phyloP scores from a whole-genome alignment of 2,797 vertebrate genomes.

The Eulemur coronatus region DNA sequence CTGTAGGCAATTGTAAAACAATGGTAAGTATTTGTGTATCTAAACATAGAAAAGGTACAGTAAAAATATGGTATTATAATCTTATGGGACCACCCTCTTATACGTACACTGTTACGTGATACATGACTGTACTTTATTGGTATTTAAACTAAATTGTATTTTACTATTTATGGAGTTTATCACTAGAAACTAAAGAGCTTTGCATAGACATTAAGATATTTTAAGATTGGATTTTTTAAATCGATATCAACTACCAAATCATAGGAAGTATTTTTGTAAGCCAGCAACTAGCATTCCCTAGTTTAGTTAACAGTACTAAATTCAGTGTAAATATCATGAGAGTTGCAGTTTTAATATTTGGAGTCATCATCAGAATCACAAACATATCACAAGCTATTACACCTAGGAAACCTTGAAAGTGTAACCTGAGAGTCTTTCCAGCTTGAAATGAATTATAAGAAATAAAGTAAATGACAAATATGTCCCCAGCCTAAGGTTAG shows the following conservation, averaged over 20 bases:
- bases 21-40: background rate
- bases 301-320: background rate
- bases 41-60: background rate
- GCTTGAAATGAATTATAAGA: constrained; percentile 73
- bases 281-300: background rate
- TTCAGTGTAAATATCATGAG: constrained; percentile 15
- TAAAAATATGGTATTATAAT: background rate
- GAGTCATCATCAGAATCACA: constrained; percentile 40
- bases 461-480: constrained; percentile 54
- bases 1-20: background rate
- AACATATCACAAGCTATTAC: constrained; percentile 58
- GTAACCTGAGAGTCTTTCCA: constrained; percentile 67
- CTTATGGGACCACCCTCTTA: background rate
- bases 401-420: constrained; percentile 37
- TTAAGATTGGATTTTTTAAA: constrained; percentile 42
- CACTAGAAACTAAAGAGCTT: constrained; percentile 19
- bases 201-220: background rate
- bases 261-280: background rate
- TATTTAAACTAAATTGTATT: constrained; percentile 7
- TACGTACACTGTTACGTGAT: background rate
- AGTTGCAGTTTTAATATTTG: constrained; percentile 11
- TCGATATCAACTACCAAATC: background rate
- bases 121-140: background rate
- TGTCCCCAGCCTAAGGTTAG: constrained; percentile 64
- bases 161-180: background rate